These are phyloP conservation scores for Lanistes nyassanus DNA, from an alignment of 1,140 invertebrate genomes.

Conservation along the genomic window DNA sequence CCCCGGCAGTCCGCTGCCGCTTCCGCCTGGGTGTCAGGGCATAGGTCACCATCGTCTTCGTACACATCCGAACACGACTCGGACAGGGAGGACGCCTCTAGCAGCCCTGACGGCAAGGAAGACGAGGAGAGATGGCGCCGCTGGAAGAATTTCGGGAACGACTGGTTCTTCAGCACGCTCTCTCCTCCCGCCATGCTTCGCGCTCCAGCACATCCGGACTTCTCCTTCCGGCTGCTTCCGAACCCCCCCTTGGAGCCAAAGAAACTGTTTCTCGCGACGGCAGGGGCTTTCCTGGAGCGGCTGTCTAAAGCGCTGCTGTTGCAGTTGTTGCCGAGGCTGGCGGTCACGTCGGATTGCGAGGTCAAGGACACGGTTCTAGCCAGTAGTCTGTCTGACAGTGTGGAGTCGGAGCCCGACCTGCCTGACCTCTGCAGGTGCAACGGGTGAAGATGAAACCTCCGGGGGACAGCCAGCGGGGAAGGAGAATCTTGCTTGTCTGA, in stretches of 20 bases:
- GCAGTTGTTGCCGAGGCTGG: not conserved
- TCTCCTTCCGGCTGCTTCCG: not conserved
- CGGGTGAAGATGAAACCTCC: not conserved
- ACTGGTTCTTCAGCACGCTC: not conserved
- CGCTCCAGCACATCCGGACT: not conserved
- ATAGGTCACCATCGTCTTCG: slow-evolving; percentile 22
- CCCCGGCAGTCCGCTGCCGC: not conserved
- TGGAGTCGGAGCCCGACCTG: no score
- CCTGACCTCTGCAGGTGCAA: not conserved
- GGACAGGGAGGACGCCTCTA: slow-evolving; percentile 18
- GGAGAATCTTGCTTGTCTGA: not conserved
- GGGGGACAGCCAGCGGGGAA: not conserved
- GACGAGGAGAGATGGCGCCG: slow-evolving; percentile 28
- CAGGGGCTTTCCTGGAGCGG: not conserved
- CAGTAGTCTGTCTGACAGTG: no score
- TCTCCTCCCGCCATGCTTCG: not conserved
- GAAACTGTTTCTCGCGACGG: not conserved
- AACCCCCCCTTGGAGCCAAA: not conserved
- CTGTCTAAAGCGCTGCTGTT: not conserved
- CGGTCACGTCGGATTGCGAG: no score
- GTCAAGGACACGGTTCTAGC: no score
- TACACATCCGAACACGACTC: slow-evolving; percentile 19
- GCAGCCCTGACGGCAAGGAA: slow-evolving; percentile 20
- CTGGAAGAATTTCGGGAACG: not conserved
- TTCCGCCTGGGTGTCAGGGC: not conserved